Base-by-base conservation (phyloP, 2,797 vertebrate species). In the Poeciliopsis gracilis region DNA sequence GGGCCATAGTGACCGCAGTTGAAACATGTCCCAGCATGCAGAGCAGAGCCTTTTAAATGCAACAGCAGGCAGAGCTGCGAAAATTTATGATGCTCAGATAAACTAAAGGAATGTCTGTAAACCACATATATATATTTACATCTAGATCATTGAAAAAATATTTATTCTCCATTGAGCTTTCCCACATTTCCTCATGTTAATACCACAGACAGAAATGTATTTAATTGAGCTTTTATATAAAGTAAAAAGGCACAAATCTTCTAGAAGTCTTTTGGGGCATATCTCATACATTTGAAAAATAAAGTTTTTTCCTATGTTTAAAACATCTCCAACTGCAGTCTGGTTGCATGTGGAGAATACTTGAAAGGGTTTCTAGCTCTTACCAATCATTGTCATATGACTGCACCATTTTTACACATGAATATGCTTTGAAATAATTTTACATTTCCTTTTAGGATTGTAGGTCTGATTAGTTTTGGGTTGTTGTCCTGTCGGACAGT, bases 1-100 rank as follows among this genome's bases (percentile, higher is more conserved):
- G 74, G 93, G 90, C 84, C 77, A 41, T 12, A 74, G 69, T 82
- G 90, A 92, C 92, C 88, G 80, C 81, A 70, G 72, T 79, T 72
- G 77, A 90, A 86, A 87, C 78, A 78, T 74, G 77, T 81, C 66
- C 36, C n/a, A n/a, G 82, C 78, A 84, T 82, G 79, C 82, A 91
- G 86, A 91, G 79, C 9, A 13, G 46, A 75, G 70, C 84, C 79
- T 90, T 87, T 78, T 79, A 51, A 81, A 81, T 72, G 78, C 77
- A 38, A 81, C 70, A 86, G 78, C 43, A 78, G 66, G 55, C 49
- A 81, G 13, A 18, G 61, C 80, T 73, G 55, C 47, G 82, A 82
- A 84, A 80, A 81, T 79, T 72, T 85, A 77, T 75, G 16, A 43
- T 79, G 73, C 30, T 59, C 10, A 5, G 76, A 61, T 79, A 69